A percentile compares a stretch with the other conserved stretches of the same genome.
Evolutionary conservation across 2,113 vertebrate species (phyloP).

Genomic region (Neogobius melanostomus): DNA sequence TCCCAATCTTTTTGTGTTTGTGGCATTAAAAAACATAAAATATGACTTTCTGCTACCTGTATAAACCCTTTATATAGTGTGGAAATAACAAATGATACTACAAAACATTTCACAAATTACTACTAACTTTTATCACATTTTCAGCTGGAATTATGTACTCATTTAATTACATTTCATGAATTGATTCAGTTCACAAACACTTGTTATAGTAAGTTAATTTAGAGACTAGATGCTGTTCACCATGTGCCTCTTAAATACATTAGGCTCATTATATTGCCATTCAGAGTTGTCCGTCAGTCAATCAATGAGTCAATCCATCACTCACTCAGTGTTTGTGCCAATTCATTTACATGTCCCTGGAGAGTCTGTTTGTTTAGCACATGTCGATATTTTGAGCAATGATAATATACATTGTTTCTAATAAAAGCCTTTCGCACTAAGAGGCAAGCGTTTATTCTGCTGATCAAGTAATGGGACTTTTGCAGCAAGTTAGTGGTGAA

Average conservation of each 20-base stretch:
- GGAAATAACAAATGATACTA: not conserved
- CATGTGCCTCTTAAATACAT: constrained; percentile 4
- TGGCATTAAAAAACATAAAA: too few species aligned
- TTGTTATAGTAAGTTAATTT: constrained; percentile 2
- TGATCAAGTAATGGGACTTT: too few species aligned
- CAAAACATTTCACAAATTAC: not conserved
- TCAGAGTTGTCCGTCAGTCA: constrained; percentile 1
- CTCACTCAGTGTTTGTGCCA: not conserved
- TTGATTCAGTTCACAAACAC: not conserved
- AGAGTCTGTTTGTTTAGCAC: not conserved
- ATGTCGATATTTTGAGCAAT: constrained; percentile 32
- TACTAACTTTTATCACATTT: not conserved
- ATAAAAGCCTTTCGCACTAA: not conserved
- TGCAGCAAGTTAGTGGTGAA: too few species aligned
- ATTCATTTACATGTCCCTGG: not conserved
- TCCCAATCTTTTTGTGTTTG: too few species aligned
- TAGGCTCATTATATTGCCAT: constrained; percentile 1
- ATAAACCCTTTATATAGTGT: too few species aligned
- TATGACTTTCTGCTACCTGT: too few species aligned
- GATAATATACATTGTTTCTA: constrained; percentile 35
- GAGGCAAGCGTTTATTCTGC: not conserved
- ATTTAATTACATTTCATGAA: not conserved
- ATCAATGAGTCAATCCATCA: constrained; percentile 8
- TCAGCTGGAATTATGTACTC: not conserved
- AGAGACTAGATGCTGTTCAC: not conserved